Evolutionary conservation across 2,888 invertebrate species (phyloP).

Genomic region (Andrena dorsata): DNA sequence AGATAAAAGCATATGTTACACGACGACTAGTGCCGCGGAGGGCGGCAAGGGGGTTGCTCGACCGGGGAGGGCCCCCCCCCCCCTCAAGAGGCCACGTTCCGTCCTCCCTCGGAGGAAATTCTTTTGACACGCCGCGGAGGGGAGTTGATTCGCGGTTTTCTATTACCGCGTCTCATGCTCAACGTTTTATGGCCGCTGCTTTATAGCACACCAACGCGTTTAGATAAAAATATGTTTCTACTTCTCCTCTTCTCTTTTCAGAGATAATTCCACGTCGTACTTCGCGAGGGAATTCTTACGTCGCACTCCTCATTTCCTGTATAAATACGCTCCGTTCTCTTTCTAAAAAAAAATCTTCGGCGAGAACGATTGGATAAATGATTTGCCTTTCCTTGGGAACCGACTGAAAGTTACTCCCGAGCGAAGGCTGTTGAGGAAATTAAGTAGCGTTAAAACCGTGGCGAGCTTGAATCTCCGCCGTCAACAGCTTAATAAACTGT

Average conservation of each 20-base stretch:
- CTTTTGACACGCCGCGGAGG: slow-evolving; percentile 15
- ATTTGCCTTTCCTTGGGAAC: too few species aligned
- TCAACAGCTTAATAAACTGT: slow-evolving; percentile 1
- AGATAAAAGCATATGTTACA: slow-evolving; percentile 87
- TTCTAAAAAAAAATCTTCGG: background rate
- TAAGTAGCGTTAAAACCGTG: background rate
- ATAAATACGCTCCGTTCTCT: background rate
- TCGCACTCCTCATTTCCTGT: too few species aligned
- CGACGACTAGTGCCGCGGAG: slow-evolving; percentile 65
- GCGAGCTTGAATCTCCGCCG: slow-evolving; percentile 4
- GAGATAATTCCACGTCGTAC: background rate
- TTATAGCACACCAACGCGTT: slow-evolving; percentile 20
- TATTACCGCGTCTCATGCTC: slow-evolving; percentile 37
- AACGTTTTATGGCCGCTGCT: slow-evolving; percentile 26
- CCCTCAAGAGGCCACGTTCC: slow-evolving; percentile 32
- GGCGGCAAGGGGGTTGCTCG: slow-evolving; percentile 11
- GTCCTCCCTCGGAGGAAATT: slow-evolving; percentile 48
- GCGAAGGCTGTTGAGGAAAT: background rate
- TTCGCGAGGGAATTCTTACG: background rate
- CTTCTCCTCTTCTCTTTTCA: background rate
- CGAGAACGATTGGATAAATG: too few species aligned
- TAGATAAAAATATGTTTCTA: slow-evolving; percentile 38
- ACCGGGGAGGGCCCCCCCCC: background rate
- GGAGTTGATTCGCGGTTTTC: slow-evolving; percentile 62
- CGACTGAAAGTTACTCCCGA: too few species aligned